Evolutionary conservation across 2,797 vertebrate genomes (phyloP).

Genomic region (Myotis myotis): DNA sequence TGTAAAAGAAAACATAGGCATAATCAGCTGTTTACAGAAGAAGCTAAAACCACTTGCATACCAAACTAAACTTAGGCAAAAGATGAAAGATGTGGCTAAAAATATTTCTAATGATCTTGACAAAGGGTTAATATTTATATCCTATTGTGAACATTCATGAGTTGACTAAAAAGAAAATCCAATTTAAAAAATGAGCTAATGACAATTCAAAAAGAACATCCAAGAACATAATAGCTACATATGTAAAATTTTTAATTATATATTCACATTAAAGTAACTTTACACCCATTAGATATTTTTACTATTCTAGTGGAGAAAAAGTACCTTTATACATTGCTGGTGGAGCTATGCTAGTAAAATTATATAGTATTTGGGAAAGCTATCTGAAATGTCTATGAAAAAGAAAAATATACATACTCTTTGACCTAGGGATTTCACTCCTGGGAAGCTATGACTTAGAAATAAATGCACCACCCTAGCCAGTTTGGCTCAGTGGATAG

Average conservation of each 20-base stretch:
- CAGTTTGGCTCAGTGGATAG: too few species aligned
- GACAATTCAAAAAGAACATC: not conserved
- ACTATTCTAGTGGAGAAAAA: not conserved
- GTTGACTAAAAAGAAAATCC: not conserved
- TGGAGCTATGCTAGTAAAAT: not conserved
- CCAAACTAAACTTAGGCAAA: not conserved
- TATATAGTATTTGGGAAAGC: not conserved
- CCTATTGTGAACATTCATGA: not conserved
- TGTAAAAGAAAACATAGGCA: not conserved
- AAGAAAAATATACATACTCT: not conserved
- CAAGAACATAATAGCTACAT: not conserved
- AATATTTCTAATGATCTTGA: slow-evolving; percentile 20
- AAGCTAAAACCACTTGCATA: not conserved
- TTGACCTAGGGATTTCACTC: not conserved
- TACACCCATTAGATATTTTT: not conserved
- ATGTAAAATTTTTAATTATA: not conserved
- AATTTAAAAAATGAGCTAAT: not conserved
- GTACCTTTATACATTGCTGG: not conserved
- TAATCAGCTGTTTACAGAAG: not conserved
- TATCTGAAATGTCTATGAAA: not conserved
- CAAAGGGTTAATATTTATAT: not conserved
- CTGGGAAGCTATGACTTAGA: not conserved
- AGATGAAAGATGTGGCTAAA: not conserved
- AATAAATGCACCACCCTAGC: not conserved
- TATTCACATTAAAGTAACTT: slow-evolving; percentile 15